Conservation (phyloP, 2,797 vertebrate species). For the Synanceia verrucosa region DNA sequence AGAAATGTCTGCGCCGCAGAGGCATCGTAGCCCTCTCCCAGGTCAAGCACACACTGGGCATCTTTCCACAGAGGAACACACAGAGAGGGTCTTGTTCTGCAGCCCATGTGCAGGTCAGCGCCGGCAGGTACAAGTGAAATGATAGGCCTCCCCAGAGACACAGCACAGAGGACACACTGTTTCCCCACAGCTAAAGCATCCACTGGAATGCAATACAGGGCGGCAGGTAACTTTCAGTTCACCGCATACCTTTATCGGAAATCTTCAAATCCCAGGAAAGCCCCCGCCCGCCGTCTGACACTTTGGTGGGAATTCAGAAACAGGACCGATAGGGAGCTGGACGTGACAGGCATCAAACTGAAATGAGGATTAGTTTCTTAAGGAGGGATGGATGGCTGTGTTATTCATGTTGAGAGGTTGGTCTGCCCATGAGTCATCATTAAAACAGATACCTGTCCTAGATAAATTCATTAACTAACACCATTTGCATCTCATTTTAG, state of each 20-base stretch:
- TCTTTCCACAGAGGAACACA: slow-evolving; percentile 56
- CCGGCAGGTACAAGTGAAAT: slow-evolving; percentile 72
- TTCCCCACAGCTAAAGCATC: slow-evolving; percentile 61
- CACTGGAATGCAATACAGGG: slow-evolving; percentile 78
- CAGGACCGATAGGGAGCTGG: slow-evolving; percentile 13
- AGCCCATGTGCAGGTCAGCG: slow-evolving; percentile 55
- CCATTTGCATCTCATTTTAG: not conserved
- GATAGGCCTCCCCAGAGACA: slow-evolving; percentile 67
- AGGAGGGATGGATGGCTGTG: not conserved
- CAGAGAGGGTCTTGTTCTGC: slow-evolving; percentile 75
- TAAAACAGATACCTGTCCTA: not conserved
- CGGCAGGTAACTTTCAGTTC: slow-evolving; percentile 77
- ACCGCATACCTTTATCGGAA: slow-evolving; percentile 73
- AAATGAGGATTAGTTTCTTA: slow-evolving; percentile 38
- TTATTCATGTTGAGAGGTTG: slow-evolving; percentile 13
- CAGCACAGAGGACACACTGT: slow-evolving; percentile 79
- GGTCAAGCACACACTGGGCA: slow-evolving; percentile 70
- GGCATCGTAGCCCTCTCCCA: slow-evolving; percentile 43
- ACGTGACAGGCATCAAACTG: slow-evolving; percentile 42
- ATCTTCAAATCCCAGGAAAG: slow-evolving; percentile 70
- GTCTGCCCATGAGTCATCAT: not conserved
- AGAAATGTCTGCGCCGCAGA: slow-evolving; percentile 27
- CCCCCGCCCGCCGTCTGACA: slow-evolving; percentile 64
- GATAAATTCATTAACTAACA: not conserved
- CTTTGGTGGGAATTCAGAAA: slow-evolving; percentile 59